A percentile compares a stretch with the other conserved stretches of the same genome.
phyloP scores from a whole-genome alignment of 1,140 invertebrate species.

The Drosophila navojoa region DNA sequence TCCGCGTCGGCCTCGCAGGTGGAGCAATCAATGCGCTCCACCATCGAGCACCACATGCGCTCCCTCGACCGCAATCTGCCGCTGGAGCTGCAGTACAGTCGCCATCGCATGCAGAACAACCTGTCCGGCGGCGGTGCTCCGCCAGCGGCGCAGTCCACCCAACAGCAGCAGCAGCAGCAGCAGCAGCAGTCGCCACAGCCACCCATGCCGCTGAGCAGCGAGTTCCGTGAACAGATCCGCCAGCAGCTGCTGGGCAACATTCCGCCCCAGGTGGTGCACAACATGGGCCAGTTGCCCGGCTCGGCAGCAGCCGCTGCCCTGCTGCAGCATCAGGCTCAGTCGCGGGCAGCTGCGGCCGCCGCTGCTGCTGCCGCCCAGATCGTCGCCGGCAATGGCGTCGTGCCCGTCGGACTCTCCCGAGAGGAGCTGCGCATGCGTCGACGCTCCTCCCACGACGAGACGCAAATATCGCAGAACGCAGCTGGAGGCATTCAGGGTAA shows the following conservation, averaged over 20 bases:
- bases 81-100: constrained; percentile 81
- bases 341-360: constrained; percentile 74
- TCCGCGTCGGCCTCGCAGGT: constrained; percentile 60
- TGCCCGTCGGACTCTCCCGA: constrained; percentile 56
- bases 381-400: constrained; percentile 60
- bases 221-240: constrained; percentile 81
- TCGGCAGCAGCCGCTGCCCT: constrained; percentile 78
- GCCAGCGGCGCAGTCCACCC: constrained; percentile 1
- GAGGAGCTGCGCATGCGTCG: constrained; percentile 82
- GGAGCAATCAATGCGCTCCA: constrained; percentile 77
- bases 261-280: constrained; percentile 78
- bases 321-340: constrained; percentile 81
- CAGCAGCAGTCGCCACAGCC: constrained; percentile 46
- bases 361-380: constrained; percentile 69
- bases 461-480: constrained; percentile 70
- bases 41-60: constrained; percentile 83
- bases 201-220: constrained; percentile 77
- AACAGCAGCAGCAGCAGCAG: constrained; percentile 27
- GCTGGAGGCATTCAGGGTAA: constrained; percentile 73
- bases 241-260: constrained; percentile 77
- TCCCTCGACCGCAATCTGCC: constrained; percentile 82
- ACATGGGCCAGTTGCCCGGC: constrained; percentile 73
- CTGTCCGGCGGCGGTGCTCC: constrained; percentile 17
- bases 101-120: constrained; percentile 77
- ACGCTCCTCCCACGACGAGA: constrained; percentile 83